Base-by-base conservation (phyloP, 2,888 invertebrate genomes). In the Protonemura montana region DNA sequence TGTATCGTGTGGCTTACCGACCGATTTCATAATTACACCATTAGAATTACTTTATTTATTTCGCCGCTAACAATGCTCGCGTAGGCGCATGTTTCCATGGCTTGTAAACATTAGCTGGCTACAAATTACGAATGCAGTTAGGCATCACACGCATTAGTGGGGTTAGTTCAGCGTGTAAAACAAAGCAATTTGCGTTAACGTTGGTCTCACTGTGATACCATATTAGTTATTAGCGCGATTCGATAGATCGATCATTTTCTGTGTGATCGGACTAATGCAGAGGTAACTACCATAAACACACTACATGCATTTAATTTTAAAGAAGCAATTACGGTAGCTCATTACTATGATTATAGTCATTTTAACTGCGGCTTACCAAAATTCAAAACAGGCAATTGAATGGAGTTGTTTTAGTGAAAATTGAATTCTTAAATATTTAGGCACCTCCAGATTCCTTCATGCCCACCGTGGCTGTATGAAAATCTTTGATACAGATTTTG, bases 101-200 rank as follows among this genome's bases (percentile, higher is more conserved):
- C 28, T 10, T 78, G 78, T 78, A 78, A 21, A 78, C 26, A 78
- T 16, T 13, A 78, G n/a, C n/a, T 78, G n/a, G 16, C 59, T 21
- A 13, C 59, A 59, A 26, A 78, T 78, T 25, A 78, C 78, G 28
- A 10, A 13, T 78, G 78, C 78, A 78, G 10, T 78, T 78, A 28
- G n/a, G 27, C 78, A 28, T 78, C n/a, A 16, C 78, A 78, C n/a
- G n/a, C 28, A 78, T 78, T 78, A 78, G 28, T 78, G 78, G 78
- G 28, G 26, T 78, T 78, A 78, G 78, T 78, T 3, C 78, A 78
- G 78, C 27, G 78, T 78, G 28, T 26, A 78, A 78, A 59, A 59
- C 59, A 59, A 21, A 10, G 59, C 59, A 59, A 59, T 59, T 59
- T 59, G 59, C 59, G 59, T 59, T 59, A 59, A 13, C 59, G 16